Conservation (phyloP, 2,797 vertebrate species). For the Sarcophilus harrisii region DNA sequence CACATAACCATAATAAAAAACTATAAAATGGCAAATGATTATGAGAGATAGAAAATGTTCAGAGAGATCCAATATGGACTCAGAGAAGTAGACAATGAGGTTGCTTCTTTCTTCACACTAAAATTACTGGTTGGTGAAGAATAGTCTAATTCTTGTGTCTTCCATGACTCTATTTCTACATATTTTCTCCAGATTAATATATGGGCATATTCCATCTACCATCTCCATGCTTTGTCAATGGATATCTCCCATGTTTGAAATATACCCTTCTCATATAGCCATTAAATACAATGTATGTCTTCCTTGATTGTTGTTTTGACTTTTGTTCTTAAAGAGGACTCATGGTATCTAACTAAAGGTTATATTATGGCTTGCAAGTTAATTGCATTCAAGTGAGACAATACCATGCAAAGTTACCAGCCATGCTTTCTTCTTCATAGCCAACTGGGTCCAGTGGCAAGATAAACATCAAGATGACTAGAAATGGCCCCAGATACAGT, state of each 20-base stretch:
- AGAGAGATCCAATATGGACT: not conserved
- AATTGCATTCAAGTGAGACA: too few relatives aligned
- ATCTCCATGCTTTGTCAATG: not conserved
- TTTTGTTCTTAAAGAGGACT: too few relatives aligned
- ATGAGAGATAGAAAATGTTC: not conserved
- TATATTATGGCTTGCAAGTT: too few relatives aligned
- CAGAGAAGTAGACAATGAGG: not conserved
- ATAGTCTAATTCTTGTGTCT: not conserved
- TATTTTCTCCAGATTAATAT: not conserved
- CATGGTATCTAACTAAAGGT: too few relatives aligned
- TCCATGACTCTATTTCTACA: not conserved
- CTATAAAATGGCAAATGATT: not conserved
- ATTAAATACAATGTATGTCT: not conserved
- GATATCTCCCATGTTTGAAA: not conserved
- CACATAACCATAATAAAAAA: not conserved
- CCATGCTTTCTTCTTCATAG: too few relatives aligned
- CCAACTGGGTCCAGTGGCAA: too few relatives aligned
- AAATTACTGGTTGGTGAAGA: not conserved
- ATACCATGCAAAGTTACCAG: too few relatives aligned
- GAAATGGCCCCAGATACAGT: too few relatives aligned
- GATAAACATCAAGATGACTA: too few relatives aligned
- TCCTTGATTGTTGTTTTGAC: too few relatives aligned
- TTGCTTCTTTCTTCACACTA: not conserved
- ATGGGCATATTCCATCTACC: not conserved
- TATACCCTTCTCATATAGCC: too few relatives aligned